These are phyloP conservation scores for Canis aureus DNA, from an alignment of 2,113 vertebrate genomes.

Conservation along the genomic window DNA sequence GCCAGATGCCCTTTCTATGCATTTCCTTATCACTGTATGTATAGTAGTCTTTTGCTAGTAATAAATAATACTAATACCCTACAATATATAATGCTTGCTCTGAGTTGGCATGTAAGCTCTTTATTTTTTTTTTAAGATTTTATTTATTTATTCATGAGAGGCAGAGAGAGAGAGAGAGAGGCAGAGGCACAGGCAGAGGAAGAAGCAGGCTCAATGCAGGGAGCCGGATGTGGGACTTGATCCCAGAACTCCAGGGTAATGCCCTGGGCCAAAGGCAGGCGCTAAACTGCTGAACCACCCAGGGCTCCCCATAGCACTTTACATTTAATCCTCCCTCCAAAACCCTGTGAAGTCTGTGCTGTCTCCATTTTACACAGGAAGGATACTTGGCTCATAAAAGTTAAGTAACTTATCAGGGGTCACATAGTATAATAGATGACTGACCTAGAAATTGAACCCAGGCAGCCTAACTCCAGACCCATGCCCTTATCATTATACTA, in stretches of 20 bases:
- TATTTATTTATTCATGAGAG: too few relatives aligned
- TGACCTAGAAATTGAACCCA: background rate
- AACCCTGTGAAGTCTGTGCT: background rate
- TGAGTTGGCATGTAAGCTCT: background rate
- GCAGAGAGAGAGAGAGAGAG: too few relatives aligned
- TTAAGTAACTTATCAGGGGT: conserved; percentile 26
- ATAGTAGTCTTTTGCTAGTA: background rate
- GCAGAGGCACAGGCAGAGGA: too few relatives aligned
- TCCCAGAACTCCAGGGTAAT: too few relatives aligned
- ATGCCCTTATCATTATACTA: background rate
- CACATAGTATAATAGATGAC: background rate
- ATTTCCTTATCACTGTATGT: background rate
- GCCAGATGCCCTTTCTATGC: background rate
- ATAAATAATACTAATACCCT: background rate
- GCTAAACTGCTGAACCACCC: too few relatives aligned
- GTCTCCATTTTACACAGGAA: background rate
- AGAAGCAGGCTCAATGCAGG: too few relatives aligned
- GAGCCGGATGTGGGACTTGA: too few relatives aligned
- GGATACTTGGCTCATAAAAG: conserved; percentile 29
- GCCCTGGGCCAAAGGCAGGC: too few relatives aligned
- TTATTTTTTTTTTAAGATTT: too few relatives aligned
- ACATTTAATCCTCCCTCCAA: conserved; percentile 29
- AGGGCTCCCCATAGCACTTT: background rate
- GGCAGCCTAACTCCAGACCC: background rate
- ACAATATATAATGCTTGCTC: background rate